These are phyloP conservation scores for Entelurus aequoreus DNA, from an alignment of 2,113 vertebrate genomes.

Conservation along the genomic window DNA sequence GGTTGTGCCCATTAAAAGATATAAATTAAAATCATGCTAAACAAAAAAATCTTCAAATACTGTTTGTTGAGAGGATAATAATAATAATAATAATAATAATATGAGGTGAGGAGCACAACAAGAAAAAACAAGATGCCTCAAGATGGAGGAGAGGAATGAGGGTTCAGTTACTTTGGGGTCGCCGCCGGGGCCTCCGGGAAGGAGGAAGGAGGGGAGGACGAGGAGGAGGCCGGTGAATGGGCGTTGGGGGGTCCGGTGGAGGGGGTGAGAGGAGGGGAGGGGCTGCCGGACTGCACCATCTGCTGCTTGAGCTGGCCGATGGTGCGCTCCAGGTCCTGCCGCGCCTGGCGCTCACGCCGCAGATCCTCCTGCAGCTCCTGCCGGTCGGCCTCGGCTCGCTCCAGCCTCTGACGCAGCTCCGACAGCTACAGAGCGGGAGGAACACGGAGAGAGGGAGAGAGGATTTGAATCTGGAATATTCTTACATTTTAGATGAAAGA, in stretches of 20 bases:
- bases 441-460: neutral
- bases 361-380: constrained; percentile 93
- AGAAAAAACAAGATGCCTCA: constrained; percentile 30
- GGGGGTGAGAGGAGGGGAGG: constrained; percentile 61
- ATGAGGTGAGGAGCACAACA: constrained; percentile 4
- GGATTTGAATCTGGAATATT: neutral
- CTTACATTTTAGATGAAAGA: too few relatives aligned
- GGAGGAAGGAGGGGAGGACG: constrained; percentile 38
- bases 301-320: constrained; percentile 89
- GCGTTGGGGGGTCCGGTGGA: constrained; percentile 46
- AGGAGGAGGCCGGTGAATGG: constrained; percentile 45
- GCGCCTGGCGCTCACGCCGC: constrained; percentile 85
- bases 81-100: constrained; percentile 16
- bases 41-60: constrained; percentile 58
- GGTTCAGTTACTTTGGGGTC: constrained; percentile 54
- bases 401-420: constrained; percentile 85
- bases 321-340: constrained; percentile 87
- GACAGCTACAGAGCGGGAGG: constrained; percentile 73
- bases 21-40: constrained; percentile 66
- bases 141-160: constrained; percentile 11
- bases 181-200: constrained; percentile 55
- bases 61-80: constrained; percentile 41
- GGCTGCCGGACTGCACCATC: constrained; percentile 73
- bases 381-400: constrained; percentile 88
- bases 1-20: constrained; percentile 57